Conservation (phyloP, 2,113 vertebrate genomes). For the Catagonus wagneri region DNA sequence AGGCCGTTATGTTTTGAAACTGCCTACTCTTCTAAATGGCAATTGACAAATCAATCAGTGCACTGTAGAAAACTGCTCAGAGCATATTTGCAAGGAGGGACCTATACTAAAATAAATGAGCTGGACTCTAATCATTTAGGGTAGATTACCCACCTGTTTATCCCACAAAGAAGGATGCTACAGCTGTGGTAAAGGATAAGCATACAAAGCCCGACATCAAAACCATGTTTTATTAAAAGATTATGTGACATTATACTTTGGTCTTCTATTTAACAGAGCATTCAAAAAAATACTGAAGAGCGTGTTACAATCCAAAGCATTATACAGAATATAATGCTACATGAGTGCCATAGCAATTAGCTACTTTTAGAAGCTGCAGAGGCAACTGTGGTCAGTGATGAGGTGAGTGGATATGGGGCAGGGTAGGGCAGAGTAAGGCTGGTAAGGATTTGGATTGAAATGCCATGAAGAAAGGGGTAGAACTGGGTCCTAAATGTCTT, state of each 20-base stretch:
- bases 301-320: neutral
- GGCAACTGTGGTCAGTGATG: neutral
- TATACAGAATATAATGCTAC: neutral
- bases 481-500: neutral
- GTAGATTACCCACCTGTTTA: neutral
- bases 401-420: neutral
- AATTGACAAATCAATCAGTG: neutral
- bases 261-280: neutral
- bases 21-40: neutral
- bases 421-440: neutral
- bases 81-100: neutral
- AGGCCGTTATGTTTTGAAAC: neutral
- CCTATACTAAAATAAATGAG: neutral
- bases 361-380: neutral
- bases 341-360: neutral
- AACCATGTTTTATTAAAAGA: neutral
- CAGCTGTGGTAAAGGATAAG: neutral
- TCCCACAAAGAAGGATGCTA: neutral
- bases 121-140: neutral
- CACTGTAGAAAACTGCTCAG: neutral
- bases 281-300: neutral
- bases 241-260: neutral
- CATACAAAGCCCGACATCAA: neutral
- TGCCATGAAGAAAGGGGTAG: neutral
- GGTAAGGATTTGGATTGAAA: neutral